phyloP scores from a whole-genome alignment of 2,797 vertebrate species.

The Pantherophis alleghaniensis region DNA sequence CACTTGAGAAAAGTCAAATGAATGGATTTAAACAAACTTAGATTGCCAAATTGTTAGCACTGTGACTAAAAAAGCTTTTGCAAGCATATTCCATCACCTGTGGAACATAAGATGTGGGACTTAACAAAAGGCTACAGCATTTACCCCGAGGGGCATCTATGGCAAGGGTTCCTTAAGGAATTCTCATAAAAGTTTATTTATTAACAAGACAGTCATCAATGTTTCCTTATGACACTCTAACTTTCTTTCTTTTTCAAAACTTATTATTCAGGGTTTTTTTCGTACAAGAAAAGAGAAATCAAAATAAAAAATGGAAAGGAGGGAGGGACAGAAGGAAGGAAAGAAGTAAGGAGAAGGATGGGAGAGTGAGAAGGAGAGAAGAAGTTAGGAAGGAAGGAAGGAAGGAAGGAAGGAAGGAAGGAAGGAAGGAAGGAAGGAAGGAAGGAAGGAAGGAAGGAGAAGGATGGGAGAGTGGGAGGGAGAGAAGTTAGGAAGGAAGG shows the following conservation, averaged over 20 bases:
- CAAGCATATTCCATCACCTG: not conserved
- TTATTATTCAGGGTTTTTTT: not conserved
- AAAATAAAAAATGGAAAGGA: not conserved
- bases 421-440: too few species aligned
- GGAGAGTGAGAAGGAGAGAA: rapidly evolving
- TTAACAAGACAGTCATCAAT: not conserved
- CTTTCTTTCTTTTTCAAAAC: not conserved
- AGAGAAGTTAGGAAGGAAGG: not conserved
- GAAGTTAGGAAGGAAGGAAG: too few species aligned
- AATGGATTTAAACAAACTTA: not conserved
- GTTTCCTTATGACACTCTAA: not conserved
- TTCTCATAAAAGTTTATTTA: not conserved
- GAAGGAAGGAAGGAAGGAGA: too few species aligned
- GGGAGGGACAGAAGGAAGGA: rapidly evolving
- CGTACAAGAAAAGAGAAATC: not conserved
- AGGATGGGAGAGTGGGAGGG: too few species aligned
- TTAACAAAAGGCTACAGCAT: not conserved
- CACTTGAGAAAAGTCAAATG: not conserved
- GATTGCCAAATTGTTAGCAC: not conserved
- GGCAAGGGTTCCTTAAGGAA: not conserved
- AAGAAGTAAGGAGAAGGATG: too few species aligned
- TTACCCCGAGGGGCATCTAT: not conserved
- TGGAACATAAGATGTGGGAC: not conserved
- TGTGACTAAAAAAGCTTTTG: not conserved
- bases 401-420: rapidly evolving